Evolutionary conservation across 2,888 invertebrate species (phyloP), one percentile per base, ranked within the genome.

Genomic region (Oscheius sp.): DNA sequence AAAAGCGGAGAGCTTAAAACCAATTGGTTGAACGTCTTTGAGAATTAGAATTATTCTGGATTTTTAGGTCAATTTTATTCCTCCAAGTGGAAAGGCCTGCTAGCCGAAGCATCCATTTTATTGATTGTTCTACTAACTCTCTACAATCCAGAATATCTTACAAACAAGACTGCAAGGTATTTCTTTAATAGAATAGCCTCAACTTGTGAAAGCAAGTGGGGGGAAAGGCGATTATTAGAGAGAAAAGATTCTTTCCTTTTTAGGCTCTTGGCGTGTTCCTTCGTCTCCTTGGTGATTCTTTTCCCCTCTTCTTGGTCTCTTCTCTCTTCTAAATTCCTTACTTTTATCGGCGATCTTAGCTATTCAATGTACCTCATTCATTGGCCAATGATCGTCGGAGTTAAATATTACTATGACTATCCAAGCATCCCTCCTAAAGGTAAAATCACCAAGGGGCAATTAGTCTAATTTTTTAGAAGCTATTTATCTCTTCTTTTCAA

Each of bases 291-390:
- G 29, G 29, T 52, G n/a, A 25, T 27, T 12, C 27, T 12, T 12
- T 6, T 17, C 3, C 15, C 15, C 17, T 42, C 42, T 42, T n/a
- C n/a, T n/a, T n/a, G n/a, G n/a, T n/a, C n/a, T 25, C 27, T 52
- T 25, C 27, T 52, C 1, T 37, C 37, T 39, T 37, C 34, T 20
- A 57, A 15, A 17, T 20, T 57, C 1, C 39, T 57, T 10, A n/a
- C 39, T 1, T 20, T 34, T 25, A 37, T 57, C 15, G 57, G 57
- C 17, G 37, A 57, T 15, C 17, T 57, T 17, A 37, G 37, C 34
- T 57, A 57, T 20, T 15, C 39, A 0, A 57, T 57, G 57, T 57
- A 57, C 10, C 34, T 57, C 15, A 20, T 57, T 37, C 57, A 57
- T 37, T 57, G 57, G 57, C 57, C 57, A 37, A 17, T 57, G 12